phyloP scores from a whole-genome alignment of 2,797 vertebrate species.

The Sebastes steindachneri region DNA sequence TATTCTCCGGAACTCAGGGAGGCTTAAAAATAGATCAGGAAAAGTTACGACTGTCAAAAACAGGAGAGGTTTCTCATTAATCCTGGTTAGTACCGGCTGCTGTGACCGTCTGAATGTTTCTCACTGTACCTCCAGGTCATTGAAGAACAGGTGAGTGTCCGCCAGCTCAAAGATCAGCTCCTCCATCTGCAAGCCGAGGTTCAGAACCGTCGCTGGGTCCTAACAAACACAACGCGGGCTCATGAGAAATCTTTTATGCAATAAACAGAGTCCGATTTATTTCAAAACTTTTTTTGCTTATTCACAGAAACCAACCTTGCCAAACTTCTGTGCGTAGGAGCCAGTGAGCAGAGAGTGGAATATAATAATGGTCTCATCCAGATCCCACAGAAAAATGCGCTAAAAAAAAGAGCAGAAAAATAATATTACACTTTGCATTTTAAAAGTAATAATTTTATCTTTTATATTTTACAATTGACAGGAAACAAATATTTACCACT shows the following conservation, averaged over 20 bases:
- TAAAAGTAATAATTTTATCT: neutral
- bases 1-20: neutral
- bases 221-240: slow-evolving; percentile 49
- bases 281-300: too few species aligned
- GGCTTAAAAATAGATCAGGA: neutral
- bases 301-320: slow-evolving; percentile 86
- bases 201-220: slow-evolving; percentile 94
- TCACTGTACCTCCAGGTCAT: slow-evolving; percentile 91
- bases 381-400: slow-evolving; percentile 97
- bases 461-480: neutral
- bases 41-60: neutral
- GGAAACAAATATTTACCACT: neutral
- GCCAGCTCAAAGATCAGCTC: slow-evolving; percentile 99
- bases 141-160: slow-evolving; percentile 98
- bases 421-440: neutral
- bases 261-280: neutral
- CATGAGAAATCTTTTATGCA: neutral
- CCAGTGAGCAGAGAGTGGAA: slow-evolving; percentile 99
- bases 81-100: neutral
- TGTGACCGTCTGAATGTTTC: neutral
- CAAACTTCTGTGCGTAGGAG: slow-evolving; percentile 96
- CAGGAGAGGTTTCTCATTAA: neutral
- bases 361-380: slow-evolving; percentile 99
- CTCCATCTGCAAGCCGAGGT: slow-evolving; percentile 97
- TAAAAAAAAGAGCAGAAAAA: slow-evolving; percentile 62